Evolutionary conservation across 2,888 invertebrate genomes (phyloP).

Genomic region (Dromius quadrimaculatus): DNA sequence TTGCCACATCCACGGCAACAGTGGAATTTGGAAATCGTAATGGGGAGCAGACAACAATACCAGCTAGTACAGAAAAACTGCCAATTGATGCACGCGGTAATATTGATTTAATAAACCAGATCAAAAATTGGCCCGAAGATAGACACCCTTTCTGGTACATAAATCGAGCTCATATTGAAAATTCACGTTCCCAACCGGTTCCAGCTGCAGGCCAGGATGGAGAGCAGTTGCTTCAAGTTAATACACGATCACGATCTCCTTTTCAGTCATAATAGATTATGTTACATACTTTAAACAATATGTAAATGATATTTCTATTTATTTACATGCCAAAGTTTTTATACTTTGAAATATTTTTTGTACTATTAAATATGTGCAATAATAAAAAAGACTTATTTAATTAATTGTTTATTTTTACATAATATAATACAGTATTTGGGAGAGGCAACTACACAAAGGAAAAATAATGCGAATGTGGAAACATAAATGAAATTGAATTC

Average conservation of each 20-base stretch:
- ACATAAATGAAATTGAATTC: conserved; percentile 38
- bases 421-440: conserved; percentile 48
- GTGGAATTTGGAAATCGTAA: conserved; percentile 34
- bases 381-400: conserved; percentile 33
- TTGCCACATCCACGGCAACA: conserved; percentile 55
- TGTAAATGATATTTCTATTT: conserved; percentile 3
- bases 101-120: conserved; percentile 71
- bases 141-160: conserved; percentile 80
- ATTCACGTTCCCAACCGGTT: conserved; percentile 62
- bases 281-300: neutral
- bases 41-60: conserved; percentile 44
- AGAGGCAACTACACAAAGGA: conserved; percentile 41
- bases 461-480: conserved; percentile 41
- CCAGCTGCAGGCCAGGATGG: conserved; percentile 56
- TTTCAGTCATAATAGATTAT: conserved; percentile 20
- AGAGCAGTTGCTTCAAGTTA: conserved; percentile 30
- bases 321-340: conserved; percentile 37
- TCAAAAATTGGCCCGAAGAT: conserved; percentile 75
- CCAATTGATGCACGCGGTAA: conserved; percentile 79
- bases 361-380: conserved; percentile 18
- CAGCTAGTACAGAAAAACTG: conserved; percentile 65
- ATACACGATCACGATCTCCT: conserved; percentile 25
- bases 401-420: conserved; percentile 49
- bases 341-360: conserved; percentile 19
- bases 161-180: conserved; percentile 77